Base-by-base conservation (phyloP, 2,113 vertebrate species). In the Saimiri boliviensis region DNA sequence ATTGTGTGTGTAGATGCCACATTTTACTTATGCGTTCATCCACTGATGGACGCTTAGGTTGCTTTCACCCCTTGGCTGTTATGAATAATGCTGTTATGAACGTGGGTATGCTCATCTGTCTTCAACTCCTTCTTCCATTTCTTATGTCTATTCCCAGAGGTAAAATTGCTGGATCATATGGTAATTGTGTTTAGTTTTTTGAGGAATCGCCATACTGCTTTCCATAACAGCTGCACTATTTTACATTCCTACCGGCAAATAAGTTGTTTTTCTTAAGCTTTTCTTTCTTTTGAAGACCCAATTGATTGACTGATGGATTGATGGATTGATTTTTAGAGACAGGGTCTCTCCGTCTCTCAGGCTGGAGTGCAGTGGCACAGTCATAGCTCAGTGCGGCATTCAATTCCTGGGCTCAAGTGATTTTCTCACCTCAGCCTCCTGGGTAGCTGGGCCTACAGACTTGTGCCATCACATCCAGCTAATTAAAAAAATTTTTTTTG, bases 171-270 rank as follows among this genome's bases (percentile, higher is more conserved):
- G 27, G 42, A 40, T 49, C 37, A 54, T 32, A 42, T 84, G 32
- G 20, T 84, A 91, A 84, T 68, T 93, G 58, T 96, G 9, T 93
- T 54, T 71, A 47, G 25, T 58, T 63, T 88, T 96, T 84, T 86
- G n/a, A 90, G 42, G 58, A 83, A 35, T 83, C 12, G 5, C 30
- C 21, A 23, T 40, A 71, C 81, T 25, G 3, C 13, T 63, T 79
- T 92, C 83, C 45, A 60, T 6, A 70, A 68, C 40, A n/a, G 54
- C 27, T 60, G 35, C 30, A 45, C 6, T 8, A 49, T 96, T 95
- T 94, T 68, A 84, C 27, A 74, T 96, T 80, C 30, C 47, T 93
- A 58, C 10, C 40, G 49, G 20, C n/a, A 81, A 82, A 66, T 93
- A 93, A 85, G 35, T 80, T 91, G 23, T 1, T 20, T 70, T 93